A percentile compares a stretch with the other conserved stretches of the same genome.
phyloP scores from a whole-genome alignment of 2,888 invertebrate genomes.

The Lasioglossum morio region DNA sequence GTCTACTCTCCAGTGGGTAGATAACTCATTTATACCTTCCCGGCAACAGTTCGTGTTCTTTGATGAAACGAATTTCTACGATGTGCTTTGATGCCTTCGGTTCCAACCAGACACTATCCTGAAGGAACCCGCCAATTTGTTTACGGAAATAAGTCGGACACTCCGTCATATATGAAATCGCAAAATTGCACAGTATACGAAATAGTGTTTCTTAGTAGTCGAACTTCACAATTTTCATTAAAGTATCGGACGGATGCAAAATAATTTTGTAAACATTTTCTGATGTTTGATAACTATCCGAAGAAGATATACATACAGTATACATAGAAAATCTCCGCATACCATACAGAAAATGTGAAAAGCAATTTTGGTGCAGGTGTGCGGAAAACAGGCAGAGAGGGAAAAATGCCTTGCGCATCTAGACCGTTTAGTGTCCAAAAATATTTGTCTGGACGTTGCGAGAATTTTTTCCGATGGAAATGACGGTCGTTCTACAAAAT shows the following conservation, averaged over 20 bases:
- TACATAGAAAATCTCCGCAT: no score
- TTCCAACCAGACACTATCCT: background rate
- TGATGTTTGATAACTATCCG: no score
- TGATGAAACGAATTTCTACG: background rate
- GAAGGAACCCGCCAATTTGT: background rate
- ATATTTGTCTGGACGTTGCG: background rate
- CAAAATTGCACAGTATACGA: no score
- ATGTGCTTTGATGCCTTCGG: background rate
- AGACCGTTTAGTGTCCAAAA: background rate
- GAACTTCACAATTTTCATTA: no score
- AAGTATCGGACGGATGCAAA: no score
- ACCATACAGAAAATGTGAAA: background rate
- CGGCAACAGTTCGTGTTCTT: background rate
- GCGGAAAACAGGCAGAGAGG: background rate
- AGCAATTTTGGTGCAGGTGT: background rate
- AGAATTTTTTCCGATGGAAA: background rate
- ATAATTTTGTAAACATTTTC: no score
- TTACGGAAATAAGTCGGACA: background rate
- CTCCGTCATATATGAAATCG: background rate
- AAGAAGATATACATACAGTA: no score
- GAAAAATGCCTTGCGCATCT: background rate
- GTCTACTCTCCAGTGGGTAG: slow-evolving; percentile 4
- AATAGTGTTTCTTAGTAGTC: no score
- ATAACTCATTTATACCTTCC: slow-evolving; percentile 1
- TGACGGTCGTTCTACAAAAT: background rate